Evolutionary conservation across 2,888 invertebrate species (phyloP).

Genomic region (Drosophila kambysellisi): DNA sequence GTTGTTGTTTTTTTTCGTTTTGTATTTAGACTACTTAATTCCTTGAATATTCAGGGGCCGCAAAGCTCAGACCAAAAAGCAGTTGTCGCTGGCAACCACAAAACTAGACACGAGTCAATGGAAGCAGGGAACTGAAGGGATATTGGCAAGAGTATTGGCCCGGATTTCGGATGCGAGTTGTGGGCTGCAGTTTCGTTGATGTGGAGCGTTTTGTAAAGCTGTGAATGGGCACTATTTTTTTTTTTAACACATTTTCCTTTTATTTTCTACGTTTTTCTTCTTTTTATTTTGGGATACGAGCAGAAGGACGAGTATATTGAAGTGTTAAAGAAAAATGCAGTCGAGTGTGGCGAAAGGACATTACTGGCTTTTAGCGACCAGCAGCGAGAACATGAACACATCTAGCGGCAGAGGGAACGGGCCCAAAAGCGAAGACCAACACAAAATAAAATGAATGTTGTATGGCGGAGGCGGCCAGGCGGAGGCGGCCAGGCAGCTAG

Average conservation of each 20-base stretch:
- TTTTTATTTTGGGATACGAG: slow-evolving; percentile 28
- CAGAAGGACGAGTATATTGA: slow-evolving; percentile 73
- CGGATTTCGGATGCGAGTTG: slow-evolving; percentile 57
- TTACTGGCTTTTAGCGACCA: slow-evolving; percentile 80
- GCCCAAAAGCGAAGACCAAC: slow-evolving; percentile 32
- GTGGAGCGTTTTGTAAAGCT: slow-evolving; percentile 52
- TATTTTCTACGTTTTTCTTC: slow-evolving; percentile 1
- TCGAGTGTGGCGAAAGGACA: slow-evolving; percentile 81
- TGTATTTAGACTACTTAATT: slow-evolving; percentile 69
- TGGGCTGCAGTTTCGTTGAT: slow-evolving; percentile 65
- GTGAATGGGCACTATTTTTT: slow-evolving; percentile 58
- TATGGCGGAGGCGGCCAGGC: slow-evolving; percentile 52
- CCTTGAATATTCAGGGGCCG: slow-evolving; percentile 65
- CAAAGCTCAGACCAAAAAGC: slow-evolving; percentile 58
- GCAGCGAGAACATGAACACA: slow-evolving; percentile 59
- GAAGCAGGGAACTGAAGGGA: slow-evolving; percentile 50
- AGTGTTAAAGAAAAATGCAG: slow-evolving; percentile 81
- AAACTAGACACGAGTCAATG: slow-evolving; percentile 69
- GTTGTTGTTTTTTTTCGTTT: slow-evolving; percentile 13
- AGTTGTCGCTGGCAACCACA: slow-evolving; percentile 75
- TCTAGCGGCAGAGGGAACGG: slow-evolving; percentile 29
- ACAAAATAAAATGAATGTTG: slow-evolving; percentile 78
- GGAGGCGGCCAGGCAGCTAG: slow-evolving; percentile 55
- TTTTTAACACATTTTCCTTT: slow-evolving; percentile 44
- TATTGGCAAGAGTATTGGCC: slow-evolving; percentile 62